Conservation (phyloP, 2,797 vertebrate species). For the Enteromius unitaeniatus region DNA sequence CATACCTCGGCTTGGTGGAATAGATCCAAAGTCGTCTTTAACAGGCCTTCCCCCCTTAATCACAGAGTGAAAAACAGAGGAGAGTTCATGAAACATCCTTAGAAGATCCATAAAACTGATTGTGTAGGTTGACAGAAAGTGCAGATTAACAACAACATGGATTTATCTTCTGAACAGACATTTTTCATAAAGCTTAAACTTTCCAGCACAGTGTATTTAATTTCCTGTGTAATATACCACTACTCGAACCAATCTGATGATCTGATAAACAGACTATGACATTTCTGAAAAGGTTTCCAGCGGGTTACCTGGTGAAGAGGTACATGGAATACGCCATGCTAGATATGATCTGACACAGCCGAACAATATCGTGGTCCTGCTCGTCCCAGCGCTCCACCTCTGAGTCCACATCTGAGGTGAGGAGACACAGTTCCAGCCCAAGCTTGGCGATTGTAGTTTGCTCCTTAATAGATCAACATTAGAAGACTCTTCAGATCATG, state of each 20-base stretch:
- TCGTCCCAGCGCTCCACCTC: constrained; percentile 96
- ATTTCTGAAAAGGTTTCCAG: constrained; percentile 9
- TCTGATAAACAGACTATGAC: background rate
- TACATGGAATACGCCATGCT: constrained; percentile 95
- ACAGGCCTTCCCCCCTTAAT: constrained; percentile 91
- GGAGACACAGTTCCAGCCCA: constrained; percentile 90
- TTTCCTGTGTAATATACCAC: constrained; percentile 33
- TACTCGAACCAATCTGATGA: background rate
- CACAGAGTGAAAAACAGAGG: constrained; percentile 53
- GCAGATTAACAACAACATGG: constrained; percentile 20
- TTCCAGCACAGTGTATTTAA: background rate
- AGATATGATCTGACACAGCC: constrained; percentile 88
- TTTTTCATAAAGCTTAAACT: constrained; percentile 37
- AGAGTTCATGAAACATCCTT: constrained; percentile 44
- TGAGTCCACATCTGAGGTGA: constrained; percentile 89
- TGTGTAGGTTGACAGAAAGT: constrained; percentile 27
- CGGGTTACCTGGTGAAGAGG: constrained; percentile 92
- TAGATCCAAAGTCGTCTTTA: constrained; percentile 97
- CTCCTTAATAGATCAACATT: constrained; percentile 78
- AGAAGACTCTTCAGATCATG: background rate
- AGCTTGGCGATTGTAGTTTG: constrained; percentile 91
- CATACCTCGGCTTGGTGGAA: constrained; percentile 95
- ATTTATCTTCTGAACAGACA: constrained; percentile 16
- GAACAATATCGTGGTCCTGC: constrained; percentile 89
- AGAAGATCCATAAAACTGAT: constrained; percentile 41